Base-by-base conservation (phyloP, 2,888 invertebrate species). In the Melinaea menophilus region DNA sequence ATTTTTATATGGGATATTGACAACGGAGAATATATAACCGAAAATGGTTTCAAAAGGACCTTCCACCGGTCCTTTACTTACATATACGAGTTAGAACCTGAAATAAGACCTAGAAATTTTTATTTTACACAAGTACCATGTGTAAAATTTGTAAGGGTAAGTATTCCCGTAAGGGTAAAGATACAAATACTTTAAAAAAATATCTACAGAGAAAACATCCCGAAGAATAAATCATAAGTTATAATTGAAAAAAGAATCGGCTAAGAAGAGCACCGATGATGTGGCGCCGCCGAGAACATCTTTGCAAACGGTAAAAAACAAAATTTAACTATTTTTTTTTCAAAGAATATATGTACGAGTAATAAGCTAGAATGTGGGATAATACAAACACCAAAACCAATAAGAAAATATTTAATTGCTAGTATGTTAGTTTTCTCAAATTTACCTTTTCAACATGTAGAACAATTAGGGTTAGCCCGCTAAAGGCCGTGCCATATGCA, bases 341-440 rank as follows among this genome's bases (percentile, higher is more conserved):
- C 37, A 55, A 48, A 34, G 57, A 62, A 56, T 57, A 62, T 35
- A 62, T 57, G 22, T 22, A 22, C 22, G 22, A 22, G 62, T 56
- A 62, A 54, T 57, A 57, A 62, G 51, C 57, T 57, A 57, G 11
- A 62, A 57, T 62, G 57, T 62, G 41, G 62, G 57, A 62, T 57
- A 57, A 66, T 56, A 59, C 59, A 45, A 59, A 46, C 55, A 41
- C 55, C 60, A 55, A 54, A 33, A 51, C 41, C 48, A 59, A 51
- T 5, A 59, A 59, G 51, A 59, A 37, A 59, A 13, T 59, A 41
- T 59, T 60, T 63, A 57, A 59, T 54, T 62, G 57, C 56, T 58
- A 55, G 58, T 58, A 62, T 59, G 56, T 48, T 63, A 46, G 62
- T 48, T 59, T 59, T 63, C 59, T 63, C 56, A 59, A 59, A 63